These are phyloP conservation scores for Eidolon dupreanum DNA, from an alignment of 2,797 vertebrate genomes.

Conservation along the genomic window DNA sequence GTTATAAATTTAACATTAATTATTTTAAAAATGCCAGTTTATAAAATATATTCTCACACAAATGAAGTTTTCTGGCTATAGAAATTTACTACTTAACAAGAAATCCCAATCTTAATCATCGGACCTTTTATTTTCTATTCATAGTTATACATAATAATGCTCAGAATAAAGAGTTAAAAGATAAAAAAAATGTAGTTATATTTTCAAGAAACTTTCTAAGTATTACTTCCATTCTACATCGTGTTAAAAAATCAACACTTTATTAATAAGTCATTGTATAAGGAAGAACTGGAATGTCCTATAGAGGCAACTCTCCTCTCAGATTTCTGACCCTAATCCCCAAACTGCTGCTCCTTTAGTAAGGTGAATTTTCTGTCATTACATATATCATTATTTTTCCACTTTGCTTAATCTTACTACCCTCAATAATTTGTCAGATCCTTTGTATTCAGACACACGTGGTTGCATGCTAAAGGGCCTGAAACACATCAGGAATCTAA, in stretches of 20 bases:
- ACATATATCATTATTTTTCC: slow-evolving; percentile 25
- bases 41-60: background rate
- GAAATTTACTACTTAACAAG: background rate
- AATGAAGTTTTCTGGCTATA: background rate
- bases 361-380: slow-evolving; percentile 44
- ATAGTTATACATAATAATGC: background rate
- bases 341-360: background rate
- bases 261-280: slow-evolving; percentile 9
- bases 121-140: background rate
- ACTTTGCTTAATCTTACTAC: slow-evolving; percentile 23
- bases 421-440: slow-evolving; percentile 4
- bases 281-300: background rate
- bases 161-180: background rate
- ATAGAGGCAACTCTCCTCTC: background rate
- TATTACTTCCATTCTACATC: background rate
- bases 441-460: slow-evolving; percentile 49
- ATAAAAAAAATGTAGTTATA: background rate
- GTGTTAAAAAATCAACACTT: background rate
- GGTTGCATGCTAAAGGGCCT: slow-evolving; percentile 28
- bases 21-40: background rate
- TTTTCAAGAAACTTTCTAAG: background rate
- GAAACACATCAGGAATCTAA: background rate
- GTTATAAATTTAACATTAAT: background rate
- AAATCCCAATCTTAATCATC: background rate
- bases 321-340: background rate